A percentile compares a stretch with the other conserved stretches of the same genome.
Evolutionary conservation across 2,888 invertebrate genomes (phyloP).

Genomic region (Drosophila stalkeri): DNA sequence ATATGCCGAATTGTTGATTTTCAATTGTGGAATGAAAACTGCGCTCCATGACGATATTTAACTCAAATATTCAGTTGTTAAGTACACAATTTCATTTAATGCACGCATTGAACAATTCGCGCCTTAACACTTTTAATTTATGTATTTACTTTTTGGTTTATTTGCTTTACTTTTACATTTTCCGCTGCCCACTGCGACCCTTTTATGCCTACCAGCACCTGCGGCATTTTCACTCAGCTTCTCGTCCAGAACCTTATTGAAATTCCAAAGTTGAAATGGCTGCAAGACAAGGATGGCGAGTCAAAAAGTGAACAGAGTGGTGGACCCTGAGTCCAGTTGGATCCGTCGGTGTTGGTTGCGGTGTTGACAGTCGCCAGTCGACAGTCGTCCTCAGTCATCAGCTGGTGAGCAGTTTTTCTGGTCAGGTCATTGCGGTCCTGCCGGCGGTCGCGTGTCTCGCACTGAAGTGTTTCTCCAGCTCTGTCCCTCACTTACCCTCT

Average conservation of each 20-base stretch:
- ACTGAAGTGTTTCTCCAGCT: slow-evolving; percentile 35
- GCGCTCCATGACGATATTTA: slow-evolving; percentile 12
- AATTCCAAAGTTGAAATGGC: slow-evolving; percentile 80
- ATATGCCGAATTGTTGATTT: slow-evolving; percentile 27
- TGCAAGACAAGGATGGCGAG: slow-evolving; percentile 53
- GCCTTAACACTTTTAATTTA: slow-evolving; percentile 79
- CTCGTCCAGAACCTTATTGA: slow-evolving; percentile 66
- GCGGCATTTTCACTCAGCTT: slow-evolving; percentile 53
- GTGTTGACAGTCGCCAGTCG: slow-evolving; percentile 65
- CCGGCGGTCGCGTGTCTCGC: slow-evolving; percentile 54
- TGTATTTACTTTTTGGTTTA: slow-evolving; percentile 77
- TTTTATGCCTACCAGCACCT: slow-evolving; percentile 66
- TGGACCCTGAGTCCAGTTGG: not conserved
- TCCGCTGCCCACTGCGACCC: slow-evolving; percentile 51
- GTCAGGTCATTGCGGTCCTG: slow-evolving; percentile 61
- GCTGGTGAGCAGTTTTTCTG: slow-evolving; percentile 50
- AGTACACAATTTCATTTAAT: slow-evolving; percentile 59
- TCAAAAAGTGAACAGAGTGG: not conserved
- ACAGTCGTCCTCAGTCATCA: slow-evolving; percentile 55
- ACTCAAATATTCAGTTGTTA: slow-evolving; percentile 47
- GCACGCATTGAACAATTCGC: slow-evolving; percentile 70
- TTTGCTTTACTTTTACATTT: slow-evolving; percentile 55
- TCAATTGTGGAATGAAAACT: slow-evolving; percentile 3
- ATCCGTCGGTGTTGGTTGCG: slow-evolving; percentile 31
- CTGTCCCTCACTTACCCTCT: not conserved